Evolutionary conservation across 1,140 invertebrate species (phyloP).

Genomic region (Plectus sambesii): DNA sequence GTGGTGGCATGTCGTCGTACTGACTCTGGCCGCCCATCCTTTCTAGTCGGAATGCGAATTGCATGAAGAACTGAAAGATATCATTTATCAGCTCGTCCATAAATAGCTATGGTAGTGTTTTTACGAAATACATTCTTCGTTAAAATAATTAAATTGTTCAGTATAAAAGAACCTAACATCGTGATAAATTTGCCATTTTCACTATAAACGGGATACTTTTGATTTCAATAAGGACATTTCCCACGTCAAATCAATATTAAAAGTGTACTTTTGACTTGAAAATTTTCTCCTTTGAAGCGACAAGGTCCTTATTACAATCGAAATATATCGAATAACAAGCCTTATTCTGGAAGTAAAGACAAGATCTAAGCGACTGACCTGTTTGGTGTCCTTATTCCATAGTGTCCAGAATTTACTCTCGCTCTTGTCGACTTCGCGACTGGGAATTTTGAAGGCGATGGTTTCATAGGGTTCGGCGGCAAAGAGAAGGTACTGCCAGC

Average conservation of each 20-base stretch:
- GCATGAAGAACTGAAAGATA: constrained; percentile 33
- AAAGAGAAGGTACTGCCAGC: constrained; percentile 99
- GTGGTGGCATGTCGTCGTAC: no score
- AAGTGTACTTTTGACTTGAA: no score
- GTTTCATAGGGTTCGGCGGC: constrained; percentile 99
- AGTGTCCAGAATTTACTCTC: constrained; percentile 95
- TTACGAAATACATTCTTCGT: constrained; percentile 3
- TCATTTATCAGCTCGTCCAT: constrained; percentile 15
- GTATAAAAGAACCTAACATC: neutral
- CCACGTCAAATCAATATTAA: no score
- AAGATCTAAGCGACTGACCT: constrained; percentile 47
- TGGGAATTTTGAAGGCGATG: constrained; percentile 97
- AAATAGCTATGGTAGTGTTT: constrained; percentile 11
- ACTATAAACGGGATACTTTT: no score
- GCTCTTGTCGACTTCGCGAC: constrained; percentile 93
- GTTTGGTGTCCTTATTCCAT: constrained; percentile 97
- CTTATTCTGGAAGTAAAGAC: constrained; percentile 1
- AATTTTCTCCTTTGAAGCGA: no score
- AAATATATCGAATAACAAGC: neutral
- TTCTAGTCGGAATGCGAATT: constrained; percentile 32
- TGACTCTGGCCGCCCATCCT: no score
- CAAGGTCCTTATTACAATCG: constrained; percentile 1
- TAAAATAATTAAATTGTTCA: constrained; percentile 2
- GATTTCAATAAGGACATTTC: no score
- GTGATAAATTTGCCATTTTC: neutral